These are phyloP conservation scores for Zeuzera pyrina DNA, from an alignment of 2,888 invertebrate species.

Conservation along the genomic window DNA sequence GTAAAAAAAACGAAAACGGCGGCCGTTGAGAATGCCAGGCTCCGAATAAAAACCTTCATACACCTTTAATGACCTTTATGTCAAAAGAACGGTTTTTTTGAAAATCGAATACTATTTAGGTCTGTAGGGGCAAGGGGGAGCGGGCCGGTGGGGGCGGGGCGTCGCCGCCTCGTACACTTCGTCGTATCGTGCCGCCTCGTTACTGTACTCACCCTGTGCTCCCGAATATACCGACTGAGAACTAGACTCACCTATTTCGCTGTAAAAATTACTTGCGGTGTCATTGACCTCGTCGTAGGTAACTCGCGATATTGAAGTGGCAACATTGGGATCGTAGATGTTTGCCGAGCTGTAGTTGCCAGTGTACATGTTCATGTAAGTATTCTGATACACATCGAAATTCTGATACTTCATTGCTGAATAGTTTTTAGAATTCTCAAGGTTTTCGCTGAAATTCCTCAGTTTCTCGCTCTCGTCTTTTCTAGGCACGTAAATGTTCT, in stretches of 20 bases:
- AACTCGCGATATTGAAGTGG: constrained; percentile 32
- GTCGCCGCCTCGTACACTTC: constrained; percentile 49
- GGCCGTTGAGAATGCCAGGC: too few relatives aligned
- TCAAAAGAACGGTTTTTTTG: too few relatives aligned
- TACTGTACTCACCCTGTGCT: constrained; percentile 19
- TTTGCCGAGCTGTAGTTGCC: constrained; percentile 11
- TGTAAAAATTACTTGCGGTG: constrained; percentile 49
- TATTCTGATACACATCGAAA: constrained; percentile 36
- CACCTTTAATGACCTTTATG: too few relatives aligned
- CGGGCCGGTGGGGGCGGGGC: constrained; percentile 74
- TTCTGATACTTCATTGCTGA: constrained; percentile 56
- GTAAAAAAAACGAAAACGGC: too few relatives aligned
- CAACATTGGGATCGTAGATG: constrained; percentile 23
- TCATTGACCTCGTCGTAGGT: constrained; percentile 55
- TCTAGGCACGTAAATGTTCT: constrained; percentile 59
- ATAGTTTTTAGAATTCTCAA: constrained; percentile 60
- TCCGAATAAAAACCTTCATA: too few relatives aligned
- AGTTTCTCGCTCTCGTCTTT: constrained; percentile 53
- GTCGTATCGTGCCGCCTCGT: constrained; percentile 41
- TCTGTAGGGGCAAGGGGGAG: constrained; percentile 66
- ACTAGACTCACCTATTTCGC: constrained; percentile 43
- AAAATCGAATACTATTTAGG: background rate
- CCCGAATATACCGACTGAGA: background rate
- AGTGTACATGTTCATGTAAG: too few relatives aligned
- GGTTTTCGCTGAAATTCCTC: constrained; percentile 47